Percentiles rank a stretch among this genome's conserved stretches.
phyloP scores from a whole-genome alignment of 2,113 vertebrate genomes.

The Tragelaphus buxtoni region DNA sequence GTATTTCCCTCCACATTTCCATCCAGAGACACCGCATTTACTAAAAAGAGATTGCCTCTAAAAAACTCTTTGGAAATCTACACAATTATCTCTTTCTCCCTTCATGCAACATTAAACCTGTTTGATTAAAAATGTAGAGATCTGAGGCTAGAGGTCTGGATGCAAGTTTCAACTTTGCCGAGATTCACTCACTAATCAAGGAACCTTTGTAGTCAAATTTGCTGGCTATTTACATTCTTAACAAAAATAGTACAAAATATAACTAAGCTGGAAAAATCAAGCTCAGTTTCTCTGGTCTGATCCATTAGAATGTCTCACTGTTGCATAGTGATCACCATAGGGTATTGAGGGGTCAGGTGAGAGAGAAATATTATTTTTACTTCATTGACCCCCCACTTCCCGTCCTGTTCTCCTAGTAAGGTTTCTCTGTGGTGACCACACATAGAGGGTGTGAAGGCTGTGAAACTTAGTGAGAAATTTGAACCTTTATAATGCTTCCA shows the following conservation, averaged over 20 bases:
- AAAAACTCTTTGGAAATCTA: background rate
- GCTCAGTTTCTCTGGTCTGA: background rate
- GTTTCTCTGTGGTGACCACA: background rate
- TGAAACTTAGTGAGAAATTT: background rate
- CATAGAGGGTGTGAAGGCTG: background rate
- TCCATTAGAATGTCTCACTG: background rate
- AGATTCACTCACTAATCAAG: background rate
- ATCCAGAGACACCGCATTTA: background rate
- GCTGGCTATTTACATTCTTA: background rate
- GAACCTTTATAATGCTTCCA: background rate
- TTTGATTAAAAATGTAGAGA: background rate
- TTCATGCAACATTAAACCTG: background rate
- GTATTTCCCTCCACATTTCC: background rate
- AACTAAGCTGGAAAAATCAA: background rate
- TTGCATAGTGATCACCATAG: background rate
- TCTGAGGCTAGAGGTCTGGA: background rate
- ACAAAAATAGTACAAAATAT: background rate
- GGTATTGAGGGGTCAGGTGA: background rate
- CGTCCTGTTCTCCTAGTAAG: background rate
- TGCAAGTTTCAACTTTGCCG: no score
- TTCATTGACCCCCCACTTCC: background rate
- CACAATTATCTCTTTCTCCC: conserved; percentile 20
- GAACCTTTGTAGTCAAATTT: background rate
- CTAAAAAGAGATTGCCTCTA: background rate
- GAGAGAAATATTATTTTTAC: background rate